phyloP scores from a whole-genome alignment of 2,797 vertebrate species.

The Babyrousa celebensis region DNA sequence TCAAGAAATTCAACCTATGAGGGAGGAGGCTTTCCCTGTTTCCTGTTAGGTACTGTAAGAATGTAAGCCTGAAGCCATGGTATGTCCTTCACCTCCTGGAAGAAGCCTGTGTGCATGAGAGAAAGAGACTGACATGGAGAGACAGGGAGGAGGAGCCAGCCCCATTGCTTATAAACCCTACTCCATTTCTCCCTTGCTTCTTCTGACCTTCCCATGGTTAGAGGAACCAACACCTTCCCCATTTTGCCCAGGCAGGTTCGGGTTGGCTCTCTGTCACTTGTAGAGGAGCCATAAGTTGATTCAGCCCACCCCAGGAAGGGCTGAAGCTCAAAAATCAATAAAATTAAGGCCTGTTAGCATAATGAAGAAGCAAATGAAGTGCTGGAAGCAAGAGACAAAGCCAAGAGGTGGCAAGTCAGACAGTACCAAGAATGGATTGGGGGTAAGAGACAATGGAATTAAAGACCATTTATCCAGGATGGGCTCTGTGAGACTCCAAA shows the following conservation, averaged over 20 bases:
- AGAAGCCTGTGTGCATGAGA: neutral
- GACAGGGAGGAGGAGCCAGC: neutral
- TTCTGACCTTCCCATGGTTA: neutral
- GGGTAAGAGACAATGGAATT: neutral
- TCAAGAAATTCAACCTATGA: neutral
- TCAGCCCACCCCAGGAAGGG: neutral
- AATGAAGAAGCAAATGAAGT: neutral
- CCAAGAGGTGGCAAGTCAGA: neutral
- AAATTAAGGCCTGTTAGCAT: neutral
- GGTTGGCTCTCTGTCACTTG: neutral
- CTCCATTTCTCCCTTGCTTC: neutral
- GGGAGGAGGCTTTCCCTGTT: neutral
- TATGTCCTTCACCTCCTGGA: neutral
- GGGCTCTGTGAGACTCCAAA: neutral
- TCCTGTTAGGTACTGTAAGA: neutral
- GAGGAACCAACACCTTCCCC: neutral
- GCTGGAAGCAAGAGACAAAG: neutral
- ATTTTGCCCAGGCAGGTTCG: neutral
- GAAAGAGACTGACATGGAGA: neutral
- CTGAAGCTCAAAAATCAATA: neutral
- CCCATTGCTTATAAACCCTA: neutral
- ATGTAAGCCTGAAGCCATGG: neutral
- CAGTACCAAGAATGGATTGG: neutral
- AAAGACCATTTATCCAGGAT: neutral
- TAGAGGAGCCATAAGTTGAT: conserved; percentile 9